These are phyloP conservation scores for Aphidius gifuensis DNA, from an alignment of 1,140 invertebrate genomes.

Conservation along the genomic window DNA sequence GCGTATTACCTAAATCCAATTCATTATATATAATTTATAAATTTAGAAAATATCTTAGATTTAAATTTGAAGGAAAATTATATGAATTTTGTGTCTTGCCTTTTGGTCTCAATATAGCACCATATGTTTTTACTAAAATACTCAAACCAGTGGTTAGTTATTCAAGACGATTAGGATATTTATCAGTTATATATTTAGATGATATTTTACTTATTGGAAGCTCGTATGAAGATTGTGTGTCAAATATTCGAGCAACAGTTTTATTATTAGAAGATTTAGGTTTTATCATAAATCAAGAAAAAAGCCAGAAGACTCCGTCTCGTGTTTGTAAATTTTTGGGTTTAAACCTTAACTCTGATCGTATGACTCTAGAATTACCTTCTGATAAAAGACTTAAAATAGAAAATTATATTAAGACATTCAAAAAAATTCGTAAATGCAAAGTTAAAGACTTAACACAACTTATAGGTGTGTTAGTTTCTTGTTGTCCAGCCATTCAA, in stretches of 20 bases:
- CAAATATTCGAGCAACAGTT: no score
- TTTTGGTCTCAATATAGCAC: slow-evolving; percentile 20
- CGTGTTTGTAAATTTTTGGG: slow-evolving; percentile 19
- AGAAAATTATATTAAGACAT: no score
- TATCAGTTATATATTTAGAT: no score
- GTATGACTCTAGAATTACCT: slow-evolving; percentile 13
- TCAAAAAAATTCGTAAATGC: no score
- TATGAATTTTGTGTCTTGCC: slow-evolving; percentile 24
- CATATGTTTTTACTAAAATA: slow-evolving; percentile 25
- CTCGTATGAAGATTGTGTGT: no score
- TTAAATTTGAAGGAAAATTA: slow-evolving; percentile 16
- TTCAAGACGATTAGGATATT: slow-evolving; percentile 2
- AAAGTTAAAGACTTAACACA: no score
- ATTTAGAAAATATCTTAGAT: slow-evolving; percentile 18
- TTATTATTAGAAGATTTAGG: no score
- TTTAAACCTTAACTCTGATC: slow-evolving; percentile 19
- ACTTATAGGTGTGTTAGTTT: no score
- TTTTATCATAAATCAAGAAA: no score
- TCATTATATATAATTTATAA: no score
- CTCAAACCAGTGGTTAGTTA: slow-evolving; percentile 17
- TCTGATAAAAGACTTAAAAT: slow-evolving; percentile 15
- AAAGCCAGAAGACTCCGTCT: slow-evolving; percentile 15
- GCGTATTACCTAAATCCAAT: slow-evolving; percentile 23
- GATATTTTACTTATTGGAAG: no score
- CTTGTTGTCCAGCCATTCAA: no score